Evolutionary conservation across 2,797 vertebrate species (phyloP).

Genomic region (Enteromius unitaeniatus): DNA sequence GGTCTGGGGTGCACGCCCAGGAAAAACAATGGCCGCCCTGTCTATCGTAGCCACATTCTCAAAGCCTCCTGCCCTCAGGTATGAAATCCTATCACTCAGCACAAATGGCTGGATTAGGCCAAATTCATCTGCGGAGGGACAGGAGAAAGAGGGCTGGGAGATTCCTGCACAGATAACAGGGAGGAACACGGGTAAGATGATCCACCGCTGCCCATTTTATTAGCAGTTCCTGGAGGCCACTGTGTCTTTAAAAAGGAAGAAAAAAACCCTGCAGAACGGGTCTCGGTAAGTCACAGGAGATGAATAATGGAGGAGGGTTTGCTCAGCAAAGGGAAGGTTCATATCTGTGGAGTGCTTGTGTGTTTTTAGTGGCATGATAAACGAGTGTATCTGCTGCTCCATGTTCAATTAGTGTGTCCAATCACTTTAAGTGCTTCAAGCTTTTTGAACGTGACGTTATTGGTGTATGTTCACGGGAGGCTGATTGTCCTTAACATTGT

Average conservation of each 20-base stretch:
- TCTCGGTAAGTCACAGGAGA: conserved; percentile 34
- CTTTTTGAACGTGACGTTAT: conserved; percentile 71
- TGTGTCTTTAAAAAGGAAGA: conserved; percentile 10
- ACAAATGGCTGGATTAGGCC: conserved; percentile 77
- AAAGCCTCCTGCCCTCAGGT: conserved; percentile 77
- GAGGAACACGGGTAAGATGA: conserved; percentile 56
- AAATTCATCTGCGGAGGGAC: conserved; percentile 68
- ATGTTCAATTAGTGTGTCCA: conserved; percentile 59
- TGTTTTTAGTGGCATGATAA: conserved; percentile 66
- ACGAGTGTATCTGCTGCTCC: conserved; percentile 65
- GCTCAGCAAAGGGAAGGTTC: conserved; percentile 55
- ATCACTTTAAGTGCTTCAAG: conserved; percentile 74
- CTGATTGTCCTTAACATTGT: conserved; percentile 20
- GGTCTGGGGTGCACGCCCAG: conserved; percentile 72
- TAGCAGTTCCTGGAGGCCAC: conserved; percentile 40
- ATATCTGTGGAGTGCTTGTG: conserved; percentile 61
- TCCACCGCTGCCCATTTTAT: conserved; percentile 39
- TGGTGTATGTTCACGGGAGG: conserved; percentile 64
- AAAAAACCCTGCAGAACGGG: conserved; percentile 26
- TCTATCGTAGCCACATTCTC: conserved; percentile 73
- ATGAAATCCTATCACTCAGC: conserved; percentile 80
- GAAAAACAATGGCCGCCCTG: conserved; percentile 65
- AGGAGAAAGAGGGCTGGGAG: conserved; percentile 39
- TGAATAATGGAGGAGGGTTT: conserved; percentile 53
- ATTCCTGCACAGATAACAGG: conserved; percentile 60